Evolutionary conservation across 1,140 invertebrate species (phyloP).

Genomic region (Proctacanthus coquilletti): DNA sequence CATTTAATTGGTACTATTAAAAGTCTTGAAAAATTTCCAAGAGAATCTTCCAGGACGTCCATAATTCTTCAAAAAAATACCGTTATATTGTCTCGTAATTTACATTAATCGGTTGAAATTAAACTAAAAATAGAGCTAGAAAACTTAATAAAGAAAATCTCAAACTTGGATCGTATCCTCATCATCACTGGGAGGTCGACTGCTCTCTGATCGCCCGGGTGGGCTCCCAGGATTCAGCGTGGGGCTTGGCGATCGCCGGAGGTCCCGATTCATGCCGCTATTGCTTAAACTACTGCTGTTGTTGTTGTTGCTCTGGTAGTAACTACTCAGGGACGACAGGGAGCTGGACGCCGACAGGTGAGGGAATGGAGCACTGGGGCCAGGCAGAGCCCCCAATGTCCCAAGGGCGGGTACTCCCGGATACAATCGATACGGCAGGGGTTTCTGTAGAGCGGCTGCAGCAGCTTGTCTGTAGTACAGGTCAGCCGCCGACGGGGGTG

Average conservation of each 20-base stretch:
- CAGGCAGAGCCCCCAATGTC: slow-evolving; percentile 12
- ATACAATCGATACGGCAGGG: slow-evolving; percentile 55
- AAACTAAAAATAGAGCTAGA: too few species aligned
- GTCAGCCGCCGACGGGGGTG: slow-evolving; percentile 51
- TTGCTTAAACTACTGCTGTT: slow-evolving; percentile 7
- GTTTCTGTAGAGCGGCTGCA: slow-evolving; percentile 62
- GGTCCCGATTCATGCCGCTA: slow-evolving; percentile 4
- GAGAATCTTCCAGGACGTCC: too few species aligned
- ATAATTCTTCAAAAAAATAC: too few species aligned
- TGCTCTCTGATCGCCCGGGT: slow-evolving; percentile 26
- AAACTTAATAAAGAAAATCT: too few species aligned
- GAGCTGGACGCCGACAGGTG: slow-evolving; percentile 29
- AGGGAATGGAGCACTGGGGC: slow-evolving; percentile 18
- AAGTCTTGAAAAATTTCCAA: too few species aligned
- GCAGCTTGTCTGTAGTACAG: slow-evolving; percentile 62
- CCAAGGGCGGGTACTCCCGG: slow-evolving; percentile 23
- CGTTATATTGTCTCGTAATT: too few species aligned
- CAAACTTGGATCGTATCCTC: slow-evolving; percentile 28
- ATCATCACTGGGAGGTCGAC: slow-evolving; percentile 23
- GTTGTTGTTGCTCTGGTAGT: slow-evolving; percentile 21
- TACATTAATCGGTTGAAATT: too few species aligned
- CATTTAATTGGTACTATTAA: too few species aligned
- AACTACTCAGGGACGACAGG: slow-evolving; percentile 27
- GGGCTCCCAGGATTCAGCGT: slow-evolving; percentile 29
- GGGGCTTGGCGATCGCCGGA: slow-evolving; percentile 23